A percentile compares a stretch with the other conserved stretches of the same genome.
These are phyloP conservation scores for Morphnarchus princeps DNA, from an alignment of 2,113 vertebrate genomes.

Conservation along the genomic window DNA sequence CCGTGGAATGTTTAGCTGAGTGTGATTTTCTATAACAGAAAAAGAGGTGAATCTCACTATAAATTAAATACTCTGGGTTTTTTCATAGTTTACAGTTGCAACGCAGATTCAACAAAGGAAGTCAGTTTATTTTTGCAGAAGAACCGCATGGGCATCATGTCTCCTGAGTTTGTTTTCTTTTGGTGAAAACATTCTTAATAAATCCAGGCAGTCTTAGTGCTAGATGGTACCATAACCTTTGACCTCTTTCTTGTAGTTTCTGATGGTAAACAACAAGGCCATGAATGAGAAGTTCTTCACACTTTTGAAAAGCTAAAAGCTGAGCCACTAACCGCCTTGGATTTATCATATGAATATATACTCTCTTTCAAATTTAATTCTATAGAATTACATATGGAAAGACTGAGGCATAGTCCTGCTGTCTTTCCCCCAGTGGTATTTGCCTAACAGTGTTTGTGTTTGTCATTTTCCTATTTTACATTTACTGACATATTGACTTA, in stretches of 20 bases:
- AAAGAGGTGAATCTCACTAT: background rate
- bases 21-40: background rate
- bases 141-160: accelerated
- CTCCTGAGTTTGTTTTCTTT: background rate
- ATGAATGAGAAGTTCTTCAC: background rate
- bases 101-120: background rate
- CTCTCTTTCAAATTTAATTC: background rate
- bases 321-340: background rate
- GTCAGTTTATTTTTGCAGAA: background rate
- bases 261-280: background rate
- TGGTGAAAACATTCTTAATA: background rate
- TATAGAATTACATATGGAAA: background rate
- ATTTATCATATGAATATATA: background rate
- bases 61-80: accelerated
- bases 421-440: background rate
- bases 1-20: accelerated
- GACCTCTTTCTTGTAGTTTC: background rate
- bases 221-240: background rate
- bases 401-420: background rate
- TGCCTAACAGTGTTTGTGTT: background rate
- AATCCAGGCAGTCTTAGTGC: background rate
- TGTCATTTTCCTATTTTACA: background rate
- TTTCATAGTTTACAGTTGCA: background rate
- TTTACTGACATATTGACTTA: background rate
- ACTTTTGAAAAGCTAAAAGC: background rate